phyloP scores from a whole-genome alignment of 1,140 invertebrate species.

The Anastrepha ludens region DNA sequence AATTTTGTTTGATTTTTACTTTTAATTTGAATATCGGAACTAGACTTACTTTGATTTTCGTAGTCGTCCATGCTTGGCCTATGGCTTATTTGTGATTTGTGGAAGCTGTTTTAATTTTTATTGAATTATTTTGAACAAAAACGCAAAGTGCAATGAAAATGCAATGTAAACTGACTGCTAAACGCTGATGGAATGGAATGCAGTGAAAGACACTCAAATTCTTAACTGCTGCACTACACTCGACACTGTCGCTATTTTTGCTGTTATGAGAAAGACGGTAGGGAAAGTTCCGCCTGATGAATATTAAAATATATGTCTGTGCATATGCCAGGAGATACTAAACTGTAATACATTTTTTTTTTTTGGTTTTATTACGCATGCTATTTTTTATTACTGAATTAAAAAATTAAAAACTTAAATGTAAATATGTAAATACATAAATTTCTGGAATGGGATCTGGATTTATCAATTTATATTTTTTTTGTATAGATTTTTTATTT shows the following conservation, averaged over 20 bases:
- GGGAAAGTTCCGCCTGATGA: background rate
- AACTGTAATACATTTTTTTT: no score
- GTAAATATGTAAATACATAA: no score
- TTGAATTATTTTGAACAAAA: slow-evolving; percentile 39
- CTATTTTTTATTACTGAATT: no score
- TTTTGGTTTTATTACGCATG: no score
- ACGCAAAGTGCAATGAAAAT: slow-evolving; percentile 18
- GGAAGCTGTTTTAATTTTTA: slow-evolving; percentile 25
- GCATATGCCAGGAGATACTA: no score
- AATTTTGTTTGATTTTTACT: no score
- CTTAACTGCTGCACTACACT: background rate
- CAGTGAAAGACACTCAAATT: slow-evolving; percentile 46
- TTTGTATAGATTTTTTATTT: no score
- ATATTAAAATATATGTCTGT: no score
- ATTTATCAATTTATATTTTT: no score
- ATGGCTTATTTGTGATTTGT: background rate
- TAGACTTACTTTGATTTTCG: slow-evolving; percentile 55
- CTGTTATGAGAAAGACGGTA: background rate
- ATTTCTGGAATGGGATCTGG: no score
- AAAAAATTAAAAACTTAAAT: no score
- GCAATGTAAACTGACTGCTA: slow-evolving; percentile 29
- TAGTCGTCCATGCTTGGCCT: slow-evolving; percentile 56
- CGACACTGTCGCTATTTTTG: background rate
- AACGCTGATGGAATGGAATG: slow-evolving; percentile 49
- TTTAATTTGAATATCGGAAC: slow-evolving; percentile 45